Evolutionary conservation across 2,888 invertebrate species (phyloP).

Genomic region (Criorhina ranunculi): DNA sequence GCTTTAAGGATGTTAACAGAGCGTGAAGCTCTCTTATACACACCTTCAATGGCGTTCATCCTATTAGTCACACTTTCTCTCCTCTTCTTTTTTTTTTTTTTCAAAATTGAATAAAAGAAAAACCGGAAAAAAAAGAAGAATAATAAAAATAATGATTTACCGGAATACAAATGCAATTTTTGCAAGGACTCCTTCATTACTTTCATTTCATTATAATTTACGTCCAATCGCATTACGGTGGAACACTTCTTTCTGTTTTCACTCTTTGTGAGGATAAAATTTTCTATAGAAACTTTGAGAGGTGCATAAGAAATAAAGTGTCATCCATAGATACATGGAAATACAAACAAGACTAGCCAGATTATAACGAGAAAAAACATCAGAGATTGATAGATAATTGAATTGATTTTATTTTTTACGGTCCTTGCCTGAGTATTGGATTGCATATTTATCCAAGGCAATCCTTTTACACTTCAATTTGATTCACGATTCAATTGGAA

Average conservation of each 20-base stretch:
- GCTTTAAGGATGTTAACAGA: conserved; percentile 58
- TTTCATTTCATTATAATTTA: conserved; percentile 57
- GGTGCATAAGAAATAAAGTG: conserved; percentile 34
- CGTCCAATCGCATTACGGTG: conserved; percentile 47
- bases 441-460: background rate
- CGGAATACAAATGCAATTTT: conserved; percentile 54
- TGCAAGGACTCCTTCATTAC: conserved; percentile 59
- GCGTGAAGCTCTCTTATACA: conserved; percentile 43
- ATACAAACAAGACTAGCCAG: conserved; percentile 18
- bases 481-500: conserved; percentile 14
- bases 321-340: conserved; percentile 18
- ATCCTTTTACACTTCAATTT: conserved; percentile 18
- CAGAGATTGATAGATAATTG: conserved; percentile 39
- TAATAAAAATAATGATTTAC: conserved; percentile 54
- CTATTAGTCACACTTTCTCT: conserved; percentile 49
- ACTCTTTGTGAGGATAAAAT: background rate
- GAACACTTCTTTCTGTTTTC: conserved; percentile 1
- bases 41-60: conserved; percentile 33
- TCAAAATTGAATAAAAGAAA: conserved; percentile 20
- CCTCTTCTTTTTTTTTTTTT: no score
- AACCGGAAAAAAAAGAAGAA: background rate
- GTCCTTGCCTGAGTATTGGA: background rate
- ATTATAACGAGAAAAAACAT: conserved; percentile 27
- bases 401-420: conserved; percentile 23
- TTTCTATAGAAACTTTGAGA: background rate